These are phyloP conservation scores for Philonicus albiceps DNA, from an alignment of 2,888 invertebrate species.

Conservation along the genomic window DNA sequence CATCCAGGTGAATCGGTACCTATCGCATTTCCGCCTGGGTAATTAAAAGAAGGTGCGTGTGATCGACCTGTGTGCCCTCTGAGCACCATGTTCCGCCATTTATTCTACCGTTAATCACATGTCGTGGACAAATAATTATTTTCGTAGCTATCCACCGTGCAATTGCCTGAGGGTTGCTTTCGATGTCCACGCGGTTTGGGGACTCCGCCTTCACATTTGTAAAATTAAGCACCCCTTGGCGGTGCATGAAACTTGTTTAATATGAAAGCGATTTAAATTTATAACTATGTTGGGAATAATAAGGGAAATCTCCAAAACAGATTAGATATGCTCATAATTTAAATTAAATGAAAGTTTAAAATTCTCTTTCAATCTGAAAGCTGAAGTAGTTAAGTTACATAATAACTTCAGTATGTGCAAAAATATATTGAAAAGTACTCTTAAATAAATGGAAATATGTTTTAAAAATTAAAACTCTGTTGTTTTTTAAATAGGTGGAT, in stretches of 20 bases:
- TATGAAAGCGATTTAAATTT: neutral
- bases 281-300: neutral
- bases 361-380: too few species aligned
- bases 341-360: too few species aligned
- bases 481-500: too few species aligned
- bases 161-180: slow-evolving; percentile 16
- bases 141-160: slow-evolving; percentile 2
- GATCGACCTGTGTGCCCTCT: neutral
- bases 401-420: too few species aligned
- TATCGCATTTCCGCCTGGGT: neutral
- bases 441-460: too few species aligned
- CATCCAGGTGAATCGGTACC: neutral
- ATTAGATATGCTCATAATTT: too few species aligned
- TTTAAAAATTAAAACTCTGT: too few species aligned
- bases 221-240: neutral
- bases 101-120: slow-evolving; percentile 20
- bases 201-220: slow-evolving; percentile 8
- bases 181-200: neutral
- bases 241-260: neutral
- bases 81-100: neutral
- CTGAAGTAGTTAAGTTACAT: too few species aligned
- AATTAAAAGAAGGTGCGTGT: neutral
- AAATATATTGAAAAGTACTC: too few species aligned
- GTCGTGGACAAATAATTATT: slow-evolving; percentile 23
- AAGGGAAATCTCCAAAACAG: too few species aligned